Percentiles rank a stretch among this genome's conserved stretches.
These are phyloP conservation scores for Caenorhabditis sp. DNA, from an alignment of 2,888 invertebrate species.

Conservation along the genomic window DNA sequence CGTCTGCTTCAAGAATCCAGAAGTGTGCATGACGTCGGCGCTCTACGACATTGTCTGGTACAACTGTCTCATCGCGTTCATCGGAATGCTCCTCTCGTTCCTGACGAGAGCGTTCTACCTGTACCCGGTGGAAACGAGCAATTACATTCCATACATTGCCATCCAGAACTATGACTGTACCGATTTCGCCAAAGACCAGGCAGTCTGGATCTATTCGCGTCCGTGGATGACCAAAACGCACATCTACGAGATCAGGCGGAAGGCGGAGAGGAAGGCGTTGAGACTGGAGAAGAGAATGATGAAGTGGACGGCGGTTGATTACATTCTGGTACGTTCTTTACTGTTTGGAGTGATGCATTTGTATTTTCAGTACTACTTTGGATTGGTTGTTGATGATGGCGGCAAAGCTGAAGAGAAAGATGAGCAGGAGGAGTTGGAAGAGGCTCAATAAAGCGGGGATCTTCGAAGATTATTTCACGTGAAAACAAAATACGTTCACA, in stretches of 20 bases:
- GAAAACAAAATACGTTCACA: too few relatives aligned
- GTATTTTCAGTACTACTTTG: too few relatives aligned
- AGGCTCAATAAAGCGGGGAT: too few relatives aligned
- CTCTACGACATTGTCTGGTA: background rate
- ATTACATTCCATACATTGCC: background rate
- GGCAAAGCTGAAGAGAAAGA: too few relatives aligned
- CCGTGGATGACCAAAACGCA: background rate
- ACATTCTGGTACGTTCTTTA: too few relatives aligned
- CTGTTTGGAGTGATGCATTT: too few relatives aligned
- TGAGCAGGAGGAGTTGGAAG: too few relatives aligned
- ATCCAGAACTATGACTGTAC: background rate
- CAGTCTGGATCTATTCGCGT: background rate
- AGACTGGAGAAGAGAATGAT: too few relatives aligned
- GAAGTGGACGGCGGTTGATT: too few relatives aligned
- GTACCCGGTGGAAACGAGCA: constrained; percentile 2
- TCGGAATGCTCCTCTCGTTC: constrained; percentile 8
- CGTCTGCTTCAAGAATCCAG: constrained; percentile 24
- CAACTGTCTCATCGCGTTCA: background rate
- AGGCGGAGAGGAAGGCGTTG: too few relatives aligned
- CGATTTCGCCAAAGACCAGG: background rate
- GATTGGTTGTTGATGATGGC: too few relatives aligned
- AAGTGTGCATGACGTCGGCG: background rate
- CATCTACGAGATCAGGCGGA: background rate
- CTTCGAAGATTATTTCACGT: too few relatives aligned
- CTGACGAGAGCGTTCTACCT: constrained; percentile 12